Evolutionary conservation across 1,140 invertebrate genomes (phyloP).

Genomic region (Oncopodura yosiiana): DNA sequence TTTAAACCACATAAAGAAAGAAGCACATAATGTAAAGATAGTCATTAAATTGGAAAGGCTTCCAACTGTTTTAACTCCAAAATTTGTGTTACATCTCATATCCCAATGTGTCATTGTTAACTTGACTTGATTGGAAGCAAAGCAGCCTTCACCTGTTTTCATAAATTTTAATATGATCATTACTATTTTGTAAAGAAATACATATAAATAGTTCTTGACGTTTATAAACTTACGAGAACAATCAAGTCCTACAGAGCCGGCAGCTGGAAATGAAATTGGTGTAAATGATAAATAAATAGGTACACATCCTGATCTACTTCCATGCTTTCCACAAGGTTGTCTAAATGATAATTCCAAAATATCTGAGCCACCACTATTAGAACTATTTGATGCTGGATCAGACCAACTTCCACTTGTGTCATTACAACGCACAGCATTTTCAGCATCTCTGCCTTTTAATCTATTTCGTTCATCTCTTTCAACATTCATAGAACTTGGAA

Average conservation of each 20-base stretch:
- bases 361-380: not conserved
- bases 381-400: slow-evolving; percentile 1
- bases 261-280: slow-evolving; percentile 4
- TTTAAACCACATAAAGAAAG: slow-evolving; percentile 3
- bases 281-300: slow-evolving; percentile 28
- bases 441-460: not conserved
- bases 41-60: too few species aligned
- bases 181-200: not conserved
- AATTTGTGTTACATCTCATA: slow-evolving; percentile 27
- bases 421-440: slow-evolving; percentile 4
- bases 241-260: not conserved
- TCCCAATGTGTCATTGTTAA: slow-evolving; percentile 28
- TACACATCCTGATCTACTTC: slow-evolving; percentile 16
- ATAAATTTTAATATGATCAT: not conserved
- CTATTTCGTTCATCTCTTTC: not conserved
- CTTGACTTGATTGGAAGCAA: slow-evolving; percentile 14
- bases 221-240: slow-evolving; percentile 15
- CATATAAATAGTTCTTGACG: not conserved
- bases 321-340: slow-evolving; percentile 26
- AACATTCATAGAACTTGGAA: slow-evolving; percentile 11
- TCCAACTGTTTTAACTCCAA: too few species aligned
- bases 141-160: slow-evolving; percentile 9
- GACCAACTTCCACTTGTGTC: slow-evolving; percentile 23
- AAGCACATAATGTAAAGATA: too few species aligned
- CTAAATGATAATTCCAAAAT: slow-evolving; percentile 10